Base-by-base conservation (phyloP, 1,140 invertebrate genomes). In the Drosophila carrolli region DNA sequence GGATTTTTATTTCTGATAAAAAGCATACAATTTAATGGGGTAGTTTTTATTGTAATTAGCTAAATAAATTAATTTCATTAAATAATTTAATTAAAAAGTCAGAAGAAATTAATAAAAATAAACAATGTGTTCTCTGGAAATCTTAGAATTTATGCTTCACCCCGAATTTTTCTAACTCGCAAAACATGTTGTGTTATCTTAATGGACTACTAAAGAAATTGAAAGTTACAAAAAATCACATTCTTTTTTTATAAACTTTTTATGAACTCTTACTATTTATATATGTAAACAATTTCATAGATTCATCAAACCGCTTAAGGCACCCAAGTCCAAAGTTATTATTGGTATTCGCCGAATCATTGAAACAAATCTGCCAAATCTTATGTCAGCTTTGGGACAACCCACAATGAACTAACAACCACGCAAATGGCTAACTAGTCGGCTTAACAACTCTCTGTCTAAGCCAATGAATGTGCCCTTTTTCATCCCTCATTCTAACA, bases 401-500 rank as follows among this genome's bases (percentile, higher is more conserved):
- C 16, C 27, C 51, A 14, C 27, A 4, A 14, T 44, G 16, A 56
- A 54, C 46, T 23, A 47, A 53, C 43, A 58, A 35, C 38, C 54
- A 53, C 43, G 48, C 53, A 61, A 66, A 48, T 55, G 66, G 8
- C 58, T 53, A 35, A 57, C 51, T 44, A 57, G 55, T 23, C 43
- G 74, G 56, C 74, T 68, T 78, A 78, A 68, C 79, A 78, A 50
- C 62, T 65, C 74, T 55, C 48, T 16, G 58, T 53, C 59, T 51
- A 51, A 56, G 41, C 40, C 44, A 56, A 60, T 66, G 56, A 43
- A 44, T 47, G n/a, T 46, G 35, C 43, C 57, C 19, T 4, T 10
- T 10, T 23, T 56, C 29, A 58, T n/a, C 32, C 0, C n/a, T 16
- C 27, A 7, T 13, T 29, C 47, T 14, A 5, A 27, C 37, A 14